phyloP scores from a whole-genome alignment of 2,113 vertebrate species.

The Merops nubicus region DNA sequence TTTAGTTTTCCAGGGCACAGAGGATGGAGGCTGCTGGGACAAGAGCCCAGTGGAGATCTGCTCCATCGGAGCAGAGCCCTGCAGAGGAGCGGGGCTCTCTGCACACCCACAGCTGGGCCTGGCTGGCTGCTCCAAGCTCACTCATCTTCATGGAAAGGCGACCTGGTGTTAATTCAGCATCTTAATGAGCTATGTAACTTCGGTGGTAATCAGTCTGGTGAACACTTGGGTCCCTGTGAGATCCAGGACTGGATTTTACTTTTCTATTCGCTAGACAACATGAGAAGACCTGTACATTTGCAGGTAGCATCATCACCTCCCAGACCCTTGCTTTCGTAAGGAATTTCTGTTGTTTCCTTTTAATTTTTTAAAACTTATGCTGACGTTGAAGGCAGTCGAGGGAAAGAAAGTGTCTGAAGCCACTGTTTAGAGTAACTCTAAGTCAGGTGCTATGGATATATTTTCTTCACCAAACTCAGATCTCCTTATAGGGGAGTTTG shows the following conservation, averaged over 20 bases:
- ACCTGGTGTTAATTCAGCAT: neutral
- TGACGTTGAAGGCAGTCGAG: neutral
- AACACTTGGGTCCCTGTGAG: neutral
- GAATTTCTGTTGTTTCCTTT: neutral
- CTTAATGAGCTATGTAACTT: neutral
- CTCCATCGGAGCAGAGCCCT: neutral
- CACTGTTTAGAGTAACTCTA: neutral
- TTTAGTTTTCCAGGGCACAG: neutral
- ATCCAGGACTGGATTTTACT: neutral
- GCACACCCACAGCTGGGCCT: neutral
- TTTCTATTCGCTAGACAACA: neutral
- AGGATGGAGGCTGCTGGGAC: accelerated
- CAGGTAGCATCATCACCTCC: neutral
- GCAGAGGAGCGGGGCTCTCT: neutral
- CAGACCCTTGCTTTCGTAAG: neutral
- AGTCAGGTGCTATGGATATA: neutral
- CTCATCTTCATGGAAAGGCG: neutral
- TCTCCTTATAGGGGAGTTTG: neutral
- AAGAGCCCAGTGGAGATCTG: neutral
- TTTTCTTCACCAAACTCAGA: neutral
- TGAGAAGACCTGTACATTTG: accelerated
- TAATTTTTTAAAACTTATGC: neutral
- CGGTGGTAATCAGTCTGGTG: neutral
- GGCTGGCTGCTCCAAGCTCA: neutral
- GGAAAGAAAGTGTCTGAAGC: neutral